A percentile compares a stretch with the other conserved stretches of the same genome.
Conservation (phyloP, 1,140 invertebrate species). For the Brachionus koreanus region DNA sequence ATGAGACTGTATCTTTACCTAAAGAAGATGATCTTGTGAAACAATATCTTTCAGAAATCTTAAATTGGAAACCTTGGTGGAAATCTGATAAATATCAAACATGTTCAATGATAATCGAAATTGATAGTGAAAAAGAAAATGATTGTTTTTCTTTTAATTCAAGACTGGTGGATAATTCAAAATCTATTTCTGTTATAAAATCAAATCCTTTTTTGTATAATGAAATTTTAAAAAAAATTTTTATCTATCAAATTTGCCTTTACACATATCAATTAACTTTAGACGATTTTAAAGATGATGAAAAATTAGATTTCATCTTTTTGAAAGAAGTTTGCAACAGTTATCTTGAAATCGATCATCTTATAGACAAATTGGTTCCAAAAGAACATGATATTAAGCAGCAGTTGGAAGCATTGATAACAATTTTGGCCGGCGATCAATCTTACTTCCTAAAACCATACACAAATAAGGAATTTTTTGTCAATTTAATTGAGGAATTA, state of each 20-base stretch:
- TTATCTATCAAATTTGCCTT: not conserved
- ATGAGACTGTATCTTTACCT: not conserved
- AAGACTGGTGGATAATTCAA: not conserved
- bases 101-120: not conserved
- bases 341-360: not conserved
- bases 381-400: not conserved
- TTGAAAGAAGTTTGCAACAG: constrained; percentile 2
- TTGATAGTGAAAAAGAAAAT: not conserved
- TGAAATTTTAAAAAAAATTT: not conserved
- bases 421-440: not conserved
- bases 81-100: not conserved
- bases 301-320: not conserved
- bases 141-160: not conserved
- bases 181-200: not conserved
- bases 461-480: constrained; percentile 8
- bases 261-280: constrained; percentile 27
- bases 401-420: not conserved
- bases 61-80: constrained; percentile 42
- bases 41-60: not conserved
- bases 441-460: not conserved
- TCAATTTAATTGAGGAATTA: constrained; percentile 18
- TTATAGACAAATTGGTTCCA: not conserved
- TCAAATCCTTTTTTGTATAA: not conserved
- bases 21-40: constrained; percentile 31
- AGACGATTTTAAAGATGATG: constrained; percentile 2